phyloP scores from a whole-genome alignment of 2,888 invertebrate species.

The Nipponacmea schrenckii region DNA sequence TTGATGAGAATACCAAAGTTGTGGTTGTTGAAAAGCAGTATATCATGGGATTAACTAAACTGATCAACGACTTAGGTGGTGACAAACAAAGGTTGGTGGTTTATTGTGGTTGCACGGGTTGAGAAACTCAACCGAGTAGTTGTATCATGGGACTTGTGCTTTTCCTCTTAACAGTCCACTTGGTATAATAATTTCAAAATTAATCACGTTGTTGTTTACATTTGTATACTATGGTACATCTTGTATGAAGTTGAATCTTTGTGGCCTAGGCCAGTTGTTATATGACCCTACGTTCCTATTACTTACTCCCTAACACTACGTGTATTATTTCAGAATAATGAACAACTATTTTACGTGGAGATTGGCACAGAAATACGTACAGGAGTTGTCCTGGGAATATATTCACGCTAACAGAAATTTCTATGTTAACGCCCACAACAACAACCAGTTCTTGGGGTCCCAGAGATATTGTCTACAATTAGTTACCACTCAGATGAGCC shows the following conservation, averaged over 20 bases:
- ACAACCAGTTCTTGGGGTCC: slow-evolving; percentile 35
- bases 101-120: background rate
- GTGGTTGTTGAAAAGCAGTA: slow-evolving; percentile 72
- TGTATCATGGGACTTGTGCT: too few species aligned
- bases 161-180: too few species aligned
- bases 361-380: slow-evolving; percentile 71
- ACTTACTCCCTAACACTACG: background rate
- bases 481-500: slow-evolving; percentile 27
- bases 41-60: slow-evolving; percentile 69
- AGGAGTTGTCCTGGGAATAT: slow-evolving; percentile 71
- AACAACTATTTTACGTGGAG: slow-evolving; percentile 75
- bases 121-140: too few species aligned
- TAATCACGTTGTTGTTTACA: too few species aligned
- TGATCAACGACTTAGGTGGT: slow-evolving; percentile 39
- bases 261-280: background rate
- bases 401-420: slow-evolving; percentile 53
- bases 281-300: too few species aligned
- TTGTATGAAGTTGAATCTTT: background rate
- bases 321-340: slow-evolving; percentile 66
- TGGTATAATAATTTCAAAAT: too few species aligned
- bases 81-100: slow-evolving; percentile 44
- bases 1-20: slow-evolving; percentile 71
- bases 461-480: slow-evolving; percentile 37
- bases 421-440: slow-evolving; percentile 34
- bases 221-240: too few species aligned